Conservation (phyloP, 2,888 invertebrate genomes). For the Rotaria sp. region DNA sequence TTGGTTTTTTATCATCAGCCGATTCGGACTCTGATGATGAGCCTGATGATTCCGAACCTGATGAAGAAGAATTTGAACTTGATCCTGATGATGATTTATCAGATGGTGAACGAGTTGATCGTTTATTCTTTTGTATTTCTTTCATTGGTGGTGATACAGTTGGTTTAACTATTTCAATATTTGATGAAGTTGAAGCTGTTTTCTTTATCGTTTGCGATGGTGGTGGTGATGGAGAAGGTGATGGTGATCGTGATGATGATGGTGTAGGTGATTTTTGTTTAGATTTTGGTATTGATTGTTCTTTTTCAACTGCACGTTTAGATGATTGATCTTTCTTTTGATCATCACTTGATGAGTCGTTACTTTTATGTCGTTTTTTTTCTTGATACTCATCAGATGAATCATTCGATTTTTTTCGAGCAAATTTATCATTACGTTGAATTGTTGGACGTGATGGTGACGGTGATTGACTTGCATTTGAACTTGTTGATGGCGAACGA, state of each 20-base stretch:
- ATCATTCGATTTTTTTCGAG: neutral
- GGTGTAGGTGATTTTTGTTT: neutral
- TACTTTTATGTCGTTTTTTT: neutral
- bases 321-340: neutral
- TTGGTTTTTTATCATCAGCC: neutral
- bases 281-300: neutral
- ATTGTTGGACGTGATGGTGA: neutral
- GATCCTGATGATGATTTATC: conserved; percentile 3
- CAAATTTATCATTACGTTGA: neutral
- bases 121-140: neutral
- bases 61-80: neutral
- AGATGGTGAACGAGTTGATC: neutral
- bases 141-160: neutral
- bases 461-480: neutral
- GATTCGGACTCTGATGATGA: conserved; percentile 12
- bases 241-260: neutral
- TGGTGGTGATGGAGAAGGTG: neutral
- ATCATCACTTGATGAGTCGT: neutral
- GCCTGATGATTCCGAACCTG: neutral
- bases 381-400: neutral
- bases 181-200: neutral
- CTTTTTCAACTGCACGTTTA: neutral
- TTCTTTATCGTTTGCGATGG: neutral
- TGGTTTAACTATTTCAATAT: neutral
- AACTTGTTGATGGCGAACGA: neutral